Evolutionary conservation across 2,797 vertebrate species (phyloP), one percentile per base, ranked within the genome.

Genomic region (Eutrigla gurnardus): DNA sequence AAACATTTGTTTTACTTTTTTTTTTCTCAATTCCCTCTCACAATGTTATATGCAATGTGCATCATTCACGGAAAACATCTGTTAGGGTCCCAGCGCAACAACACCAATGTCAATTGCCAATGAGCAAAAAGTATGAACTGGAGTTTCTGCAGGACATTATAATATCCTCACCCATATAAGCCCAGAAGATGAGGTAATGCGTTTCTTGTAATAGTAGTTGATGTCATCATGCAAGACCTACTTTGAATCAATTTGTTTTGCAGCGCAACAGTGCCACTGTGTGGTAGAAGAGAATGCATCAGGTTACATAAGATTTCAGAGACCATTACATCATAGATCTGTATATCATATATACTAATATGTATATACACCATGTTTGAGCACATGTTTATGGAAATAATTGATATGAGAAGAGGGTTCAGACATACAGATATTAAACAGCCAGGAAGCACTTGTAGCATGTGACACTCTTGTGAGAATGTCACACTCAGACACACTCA

Each of bases 201-300:
- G 69, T 91, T 92, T 90, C 85, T 86, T 69, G 47, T 71, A 82
- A 86, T 77, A 85, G 77, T 76, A 72, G 60, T 69, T 75, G 73
- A 82, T 90, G 88, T 90, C 89, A 89, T 89, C 85, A 88, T 88
- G 52, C 78, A 53, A 73, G 80, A 80, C 73, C 80, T 65, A 80
- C 84, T 88, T 84, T 62, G 67, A 61, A 10, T 55, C 25, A 25
- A 40, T 12, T 32, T 76, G 11, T 1, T 67, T 53, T 61, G 57
- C 69, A 87, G 93, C 79, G 81, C 93, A 92, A 92, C 91, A 93
- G 91, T 66, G 92, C 94, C 94, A 84, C 92, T 91, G 14, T 84
- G 86, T 90, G 94, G 89, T 60, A 11, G 25, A 25, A 25, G 25
- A 12, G 45, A 43, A 36, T 7, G 12, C 40, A 77, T 84, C 89